Conservation (phyloP, 2,888 invertebrate genomes). For the Thalpophila matura region DNA sequence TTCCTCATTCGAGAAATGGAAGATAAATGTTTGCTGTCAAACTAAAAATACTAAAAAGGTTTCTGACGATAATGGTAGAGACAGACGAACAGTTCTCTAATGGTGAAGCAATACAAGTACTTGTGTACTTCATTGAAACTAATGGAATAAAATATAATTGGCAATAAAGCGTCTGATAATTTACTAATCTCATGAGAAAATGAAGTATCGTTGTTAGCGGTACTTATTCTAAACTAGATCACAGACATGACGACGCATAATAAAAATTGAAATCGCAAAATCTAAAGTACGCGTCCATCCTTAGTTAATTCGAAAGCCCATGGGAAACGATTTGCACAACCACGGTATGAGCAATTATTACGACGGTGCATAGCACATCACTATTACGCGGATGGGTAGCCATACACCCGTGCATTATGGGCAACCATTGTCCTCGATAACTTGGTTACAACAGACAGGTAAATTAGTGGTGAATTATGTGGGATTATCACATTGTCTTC, state of each 20-base stretch:
- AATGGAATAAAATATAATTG: neutral
- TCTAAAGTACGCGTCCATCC: slow-evolving; percentile 51
- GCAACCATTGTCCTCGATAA: slow-evolving; percentile 48
- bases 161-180: neutral
- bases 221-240: neutral
- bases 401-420: slow-evolving; percentile 66
- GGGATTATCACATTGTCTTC: slow-evolving; percentile 15
- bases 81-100: no score
- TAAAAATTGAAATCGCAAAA: slow-evolving; percentile 26
- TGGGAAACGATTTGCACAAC: slow-evolving; percentile 76
- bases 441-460: slow-evolving; percentile 44
- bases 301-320: slow-evolving; percentile 64
- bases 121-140: neutral
- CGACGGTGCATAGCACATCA: slow-evolving; percentile 47
- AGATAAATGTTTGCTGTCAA: neutral
- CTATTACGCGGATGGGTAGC: slow-evolving; percentile 70
- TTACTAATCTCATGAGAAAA: neutral
- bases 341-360: slow-evolving; percentile 63
- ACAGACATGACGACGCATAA: neutral
- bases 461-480: slow-evolving; percentile 32
- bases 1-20: neutral
- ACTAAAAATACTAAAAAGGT: no score
- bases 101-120: neutral
- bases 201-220: no score
- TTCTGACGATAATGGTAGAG: no score